Evolutionary conservation across 2,113 vertebrate genomes (phyloP).

Genomic region (Clinocottus analis): DNA sequence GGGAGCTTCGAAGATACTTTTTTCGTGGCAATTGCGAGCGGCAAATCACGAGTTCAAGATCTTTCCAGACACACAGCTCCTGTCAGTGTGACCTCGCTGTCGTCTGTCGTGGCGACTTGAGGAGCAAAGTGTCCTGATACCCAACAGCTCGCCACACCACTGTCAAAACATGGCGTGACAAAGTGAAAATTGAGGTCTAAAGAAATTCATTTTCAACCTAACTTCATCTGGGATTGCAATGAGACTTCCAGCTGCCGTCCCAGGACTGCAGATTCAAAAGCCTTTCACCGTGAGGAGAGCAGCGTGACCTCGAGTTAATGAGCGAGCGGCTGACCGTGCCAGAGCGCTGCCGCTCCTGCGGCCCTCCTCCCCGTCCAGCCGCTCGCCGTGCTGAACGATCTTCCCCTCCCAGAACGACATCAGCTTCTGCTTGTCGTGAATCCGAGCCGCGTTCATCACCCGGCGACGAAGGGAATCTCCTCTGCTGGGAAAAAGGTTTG

Average conservation of each 20-base stretch:
- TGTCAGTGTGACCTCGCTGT: not conserved
- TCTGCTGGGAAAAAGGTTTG: not conserved
- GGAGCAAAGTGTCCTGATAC: not conserved
- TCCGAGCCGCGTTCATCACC: constrained; percentile 61
- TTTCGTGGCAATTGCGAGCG: too few relatives aligned
- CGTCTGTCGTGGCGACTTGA: not conserved
- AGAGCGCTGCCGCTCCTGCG: constrained; percentile 63
- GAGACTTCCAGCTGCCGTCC: not conserved
- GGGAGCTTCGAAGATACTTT: too few relatives aligned
- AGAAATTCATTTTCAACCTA: not conserved
- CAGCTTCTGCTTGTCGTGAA: constrained; percentile 68
- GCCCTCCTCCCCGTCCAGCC: constrained; percentile 56
- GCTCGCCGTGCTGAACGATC: constrained; percentile 53
- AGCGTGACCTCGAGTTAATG: too few relatives aligned
- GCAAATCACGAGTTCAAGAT: too few relatives aligned
- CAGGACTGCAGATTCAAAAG: too few relatives aligned
- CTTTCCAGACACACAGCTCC: too few relatives aligned
- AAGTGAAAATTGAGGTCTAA: not conserved
- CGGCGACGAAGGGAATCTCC: constrained; percentile 16
- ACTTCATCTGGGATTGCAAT: not conserved
- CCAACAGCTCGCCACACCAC: not conserved
- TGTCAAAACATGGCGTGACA: not conserved
- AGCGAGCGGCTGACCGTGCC: constrained; percentile 60
- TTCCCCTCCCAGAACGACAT: constrained; percentile 69
- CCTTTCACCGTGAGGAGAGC: too few relatives aligned